Base-by-base conservation (phyloP, 2,888 invertebrate genomes). In the Stenurella melanura region DNA sequence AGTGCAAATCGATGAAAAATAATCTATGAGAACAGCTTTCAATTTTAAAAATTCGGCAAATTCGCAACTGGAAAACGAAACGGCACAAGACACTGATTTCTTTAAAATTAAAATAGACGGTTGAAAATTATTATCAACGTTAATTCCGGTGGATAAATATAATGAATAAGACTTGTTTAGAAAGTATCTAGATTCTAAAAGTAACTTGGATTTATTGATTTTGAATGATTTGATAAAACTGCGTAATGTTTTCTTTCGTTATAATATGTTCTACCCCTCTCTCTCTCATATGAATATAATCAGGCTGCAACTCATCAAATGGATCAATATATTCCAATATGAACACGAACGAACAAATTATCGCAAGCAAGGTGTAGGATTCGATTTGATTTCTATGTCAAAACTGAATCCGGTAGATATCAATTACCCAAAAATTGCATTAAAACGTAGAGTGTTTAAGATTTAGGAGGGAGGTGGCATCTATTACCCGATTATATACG, bases 401-500 rank as follows among this genome's bases (percentile, higher is more conserved):
- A 42, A 42, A 42, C 7, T 42, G 42, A 12, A 42, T 42, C 12
- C 12, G 12, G 12, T 12, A 7, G 42, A 42, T 42, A 58, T 58
- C 18, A 58, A 3, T 19, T 58, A 58, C 58, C 58, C 17, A 58
- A 58, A 18, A 58, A 58, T 18, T 58, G 11, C 19, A 58, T 58
- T 18, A 58, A 58, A 58, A 58, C 7, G 11, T 11, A 17, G n/a
- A 58, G 58, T n/a, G 58, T 58, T 5, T 58, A 18, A 11, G 58
- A 58, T 58, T 18, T 58, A 18, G 58, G 11, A 18, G 58, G 18
- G 11, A 18, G 58, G 11, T 58, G 58, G 58, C 17, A 58, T 19
- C 18, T 58, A 58, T 58, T 58, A 19, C 58, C 58, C 19, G 58
- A 58, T 58, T 58, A 58, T 17, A 58, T 58, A 58, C 17, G 17